Base-by-base conservation (phyloP, 1,140 invertebrate genomes). In the Drosophila yakuba region DNA sequence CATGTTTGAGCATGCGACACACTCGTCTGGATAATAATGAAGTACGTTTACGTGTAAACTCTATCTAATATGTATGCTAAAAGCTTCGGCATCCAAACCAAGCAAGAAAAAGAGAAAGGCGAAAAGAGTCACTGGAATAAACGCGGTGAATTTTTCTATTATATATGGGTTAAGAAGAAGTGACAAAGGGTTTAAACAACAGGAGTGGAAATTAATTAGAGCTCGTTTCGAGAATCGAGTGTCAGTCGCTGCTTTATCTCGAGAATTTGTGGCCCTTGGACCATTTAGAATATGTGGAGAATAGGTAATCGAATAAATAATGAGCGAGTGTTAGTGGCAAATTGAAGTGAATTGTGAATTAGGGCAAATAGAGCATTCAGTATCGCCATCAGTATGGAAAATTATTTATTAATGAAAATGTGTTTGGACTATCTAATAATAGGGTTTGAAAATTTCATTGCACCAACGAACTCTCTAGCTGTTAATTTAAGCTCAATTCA, bases 1-100 rank as follows among this genome's bases (percentile, higher is more conserved):
- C 63, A 68, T 77, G 57, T 77, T 77, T 77, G 64, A 69, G 74
- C 56, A 77, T 77, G 74, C 74, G 74, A 77, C 74, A 77, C 74
- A 77, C 74, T 77, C 74, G 74, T 76, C 74, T 61, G 74, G 74
- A 77, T 77, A 77, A 77, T 77, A 77, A 77, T 77, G 74, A 77
- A 77, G 74, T 77, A 77, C 74, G 74, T 77, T 77, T 77, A 77
- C 74, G 74, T 77, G 74, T 77, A 77, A 77, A 77, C 74, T 77
- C 74, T 77, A 77, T 77, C 74, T 77, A 77, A 77, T 77, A 77
- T 77, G 74, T 77, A 77, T 77, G 74, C 74, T 77, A 77, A 77
- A 77, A 77, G 74, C 74, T 71, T 57, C 28, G 20, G 47, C 67
- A 32, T 35, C 64, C 64, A 50, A 67, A 20, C 28, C 28, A 17